Conservation (phyloP, 2,113 vertebrate genomes). For the Siniperca chuatsi region DNA sequence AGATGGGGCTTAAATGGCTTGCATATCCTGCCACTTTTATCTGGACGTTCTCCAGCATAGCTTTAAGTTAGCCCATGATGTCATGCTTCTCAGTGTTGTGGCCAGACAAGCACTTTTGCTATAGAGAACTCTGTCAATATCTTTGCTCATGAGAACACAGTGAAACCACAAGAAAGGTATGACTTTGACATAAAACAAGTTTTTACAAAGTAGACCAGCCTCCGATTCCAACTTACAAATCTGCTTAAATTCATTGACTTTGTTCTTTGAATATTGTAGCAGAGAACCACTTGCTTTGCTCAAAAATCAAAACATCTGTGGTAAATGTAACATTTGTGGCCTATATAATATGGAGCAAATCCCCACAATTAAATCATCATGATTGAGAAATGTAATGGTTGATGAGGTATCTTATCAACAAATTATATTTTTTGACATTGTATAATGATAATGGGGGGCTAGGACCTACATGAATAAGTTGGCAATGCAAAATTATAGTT, state of each 20-base stretch:
- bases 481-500: background rate
- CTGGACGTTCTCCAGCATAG: conserved; percentile 64
- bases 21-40: conserved; percentile 72
- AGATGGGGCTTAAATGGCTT: conserved; percentile 66
- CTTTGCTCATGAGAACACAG: conserved; percentile 22
- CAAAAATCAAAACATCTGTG: conserved; percentile 67
- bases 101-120: conserved; percentile 43
- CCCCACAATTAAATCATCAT: conserved; percentile 49
- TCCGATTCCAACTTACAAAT: conserved; percentile 61
- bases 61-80: conserved; percentile 57
- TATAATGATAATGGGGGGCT: background rate
- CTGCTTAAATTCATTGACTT: conserved; percentile 53
- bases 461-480: background rate
- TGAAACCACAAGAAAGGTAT: conserved; percentile 53
- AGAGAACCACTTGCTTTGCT: conserved; percentile 62
- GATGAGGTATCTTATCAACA: conserved; percentile 16
- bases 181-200: conserved; percentile 43
- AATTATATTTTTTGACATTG: conserved; percentile 1
- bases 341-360: conserved; percentile 50
- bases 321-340: conserved; percentile 49
- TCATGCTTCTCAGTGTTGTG: conserved; percentile 54
- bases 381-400: conserved; percentile 62
- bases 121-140: conserved; percentile 23
- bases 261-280: conserved; percentile 42
- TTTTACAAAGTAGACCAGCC: conserved; percentile 42